Evolutionary conservation across 1,140 invertebrate genomes (phyloP), one percentile per base, ranked within the genome.

Genomic region (Zaprionus lachaisei): DNA sequence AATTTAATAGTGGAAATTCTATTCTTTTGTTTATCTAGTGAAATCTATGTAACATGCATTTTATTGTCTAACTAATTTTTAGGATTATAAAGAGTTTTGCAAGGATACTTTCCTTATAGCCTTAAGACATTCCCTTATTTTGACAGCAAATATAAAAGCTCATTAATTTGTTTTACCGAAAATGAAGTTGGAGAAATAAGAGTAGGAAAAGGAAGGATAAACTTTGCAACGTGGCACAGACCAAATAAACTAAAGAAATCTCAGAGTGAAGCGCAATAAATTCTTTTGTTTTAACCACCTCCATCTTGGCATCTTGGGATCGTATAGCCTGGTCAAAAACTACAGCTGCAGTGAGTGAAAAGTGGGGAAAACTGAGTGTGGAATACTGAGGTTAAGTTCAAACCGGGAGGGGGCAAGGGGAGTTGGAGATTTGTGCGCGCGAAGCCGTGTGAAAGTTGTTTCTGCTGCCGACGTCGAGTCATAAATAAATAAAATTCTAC

Each of bases 401-500:
- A 81, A 49, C 64, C 65, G 58, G 60, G 69, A 17, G 81, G 79
- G 60, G 70, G 37, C 24, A 62, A 62, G 22, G 75, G 81, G 15
- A 83, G 81, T 79, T 81, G 22, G n/a, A 83, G 83, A 81, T 83
- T 83, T 76, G 61, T 60, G 55, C 68, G 70, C 56, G 81, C 73
- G 78, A 80, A 84, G 75, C 64, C 71, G 68, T 63, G 67, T 49
- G 67, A 76, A 76, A 76, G 65, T 78, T 78, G 41, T 77, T 80
- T 62, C 55, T 66, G 60, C 66, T 63, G 34, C 51, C 60, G 61
- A 69, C 63, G 72, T 54, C n/a, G n/a, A 65, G 63, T 55, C 84
- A 87, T 89, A 87, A 87, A 87, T 87, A 87, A 84, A 84, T 89
- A 84, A 87, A 81, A 89, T 81, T 89, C 56, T 80, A 79, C 76